Evolutionary conservation across 2,113 vertebrate species (phyloP).

Genomic region (Astur gentilis): DNA sequence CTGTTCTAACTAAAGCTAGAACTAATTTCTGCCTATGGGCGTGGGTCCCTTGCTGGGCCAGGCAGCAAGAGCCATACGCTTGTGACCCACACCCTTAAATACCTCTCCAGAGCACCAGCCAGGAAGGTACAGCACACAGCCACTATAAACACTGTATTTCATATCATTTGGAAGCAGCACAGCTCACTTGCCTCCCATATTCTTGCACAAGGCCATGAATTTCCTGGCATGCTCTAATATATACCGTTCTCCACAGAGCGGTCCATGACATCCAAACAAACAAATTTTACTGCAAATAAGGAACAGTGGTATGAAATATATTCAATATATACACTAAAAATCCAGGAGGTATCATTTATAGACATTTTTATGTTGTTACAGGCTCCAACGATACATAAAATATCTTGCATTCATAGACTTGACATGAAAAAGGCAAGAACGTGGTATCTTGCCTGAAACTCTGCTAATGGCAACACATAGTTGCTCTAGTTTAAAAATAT

Average conservation of each 20-base stretch:
- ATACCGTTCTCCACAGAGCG: neutral
- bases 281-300: neutral
- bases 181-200: neutral
- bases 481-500: constrained; percentile 16
- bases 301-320: neutral
- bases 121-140: neutral
- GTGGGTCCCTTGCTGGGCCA: neutral
- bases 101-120: neutral
- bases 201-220: neutral
- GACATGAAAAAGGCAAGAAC: neutral
- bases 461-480: neutral
- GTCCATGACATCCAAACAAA: neutral
- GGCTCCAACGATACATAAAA: neutral
- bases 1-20: neutral
- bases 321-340: neutral
- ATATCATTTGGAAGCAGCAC: neutral
- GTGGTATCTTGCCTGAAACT: neutral
- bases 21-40: neutral
- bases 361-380: neutral
- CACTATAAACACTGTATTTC: neutral
- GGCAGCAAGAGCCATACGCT: neutral
- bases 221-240: neutral
- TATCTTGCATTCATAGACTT: neutral
- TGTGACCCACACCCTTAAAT: neutral
- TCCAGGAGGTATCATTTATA: neutral